These are phyloP conservation scores for Parascotia fuliginaria DNA, from an alignment of 2,888 invertebrate species.

Conservation along the genomic window DNA sequence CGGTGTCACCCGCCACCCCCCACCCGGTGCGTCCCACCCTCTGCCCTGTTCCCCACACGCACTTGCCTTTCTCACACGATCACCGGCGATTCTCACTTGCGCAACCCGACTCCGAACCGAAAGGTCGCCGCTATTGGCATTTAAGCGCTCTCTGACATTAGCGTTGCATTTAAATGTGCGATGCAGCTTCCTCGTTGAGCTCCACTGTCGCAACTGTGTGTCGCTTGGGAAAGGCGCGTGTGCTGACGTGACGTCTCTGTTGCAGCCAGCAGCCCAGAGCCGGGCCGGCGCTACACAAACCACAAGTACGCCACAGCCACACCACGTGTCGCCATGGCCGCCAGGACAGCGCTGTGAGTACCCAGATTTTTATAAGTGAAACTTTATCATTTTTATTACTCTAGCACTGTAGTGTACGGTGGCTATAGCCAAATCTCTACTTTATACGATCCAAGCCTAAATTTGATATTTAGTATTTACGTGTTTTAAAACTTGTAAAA, in stretches of 20 bases:
- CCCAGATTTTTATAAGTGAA: constrained; percentile 17
- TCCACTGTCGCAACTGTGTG: constrained; percentile 81
- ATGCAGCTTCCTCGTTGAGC: constrained; percentile 83
- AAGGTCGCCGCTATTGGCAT: constrained; percentile 85
- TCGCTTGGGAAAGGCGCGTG: constrained; percentile 82
- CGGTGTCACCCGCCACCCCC: constrained; percentile 64
- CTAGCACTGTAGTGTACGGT: constrained; percentile 31
- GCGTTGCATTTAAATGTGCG: constrained; percentile 82
- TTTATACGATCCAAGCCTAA: constrained; percentile 67
- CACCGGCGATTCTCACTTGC: constrained; percentile 80
- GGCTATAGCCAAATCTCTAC: constrained; percentile 55
- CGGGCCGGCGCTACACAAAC: constrained; percentile 59
- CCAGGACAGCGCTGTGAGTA: constrained; percentile 79
- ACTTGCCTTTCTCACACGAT: constrained; percentile 81
- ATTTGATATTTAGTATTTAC: constrained; percentile 58
- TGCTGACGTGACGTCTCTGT: constrained; percentile 80
- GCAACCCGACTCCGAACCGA: constrained; percentile 77
- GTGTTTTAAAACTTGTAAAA: constrained; percentile 36
- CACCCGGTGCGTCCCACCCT: constrained; percentile 70
- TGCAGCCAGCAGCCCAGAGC: constrained; percentile 76
- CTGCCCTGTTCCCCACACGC: constrained; percentile 57
- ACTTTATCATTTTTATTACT: constrained; percentile 34
- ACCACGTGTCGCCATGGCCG: constrained; percentile 63
- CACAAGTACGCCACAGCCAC: constrained; percentile 32
- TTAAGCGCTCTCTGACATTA: constrained; percentile 85